phyloP scores from a whole-genome alignment of 2,113 vertebrate species.

The Aythya baeri region DNA sequence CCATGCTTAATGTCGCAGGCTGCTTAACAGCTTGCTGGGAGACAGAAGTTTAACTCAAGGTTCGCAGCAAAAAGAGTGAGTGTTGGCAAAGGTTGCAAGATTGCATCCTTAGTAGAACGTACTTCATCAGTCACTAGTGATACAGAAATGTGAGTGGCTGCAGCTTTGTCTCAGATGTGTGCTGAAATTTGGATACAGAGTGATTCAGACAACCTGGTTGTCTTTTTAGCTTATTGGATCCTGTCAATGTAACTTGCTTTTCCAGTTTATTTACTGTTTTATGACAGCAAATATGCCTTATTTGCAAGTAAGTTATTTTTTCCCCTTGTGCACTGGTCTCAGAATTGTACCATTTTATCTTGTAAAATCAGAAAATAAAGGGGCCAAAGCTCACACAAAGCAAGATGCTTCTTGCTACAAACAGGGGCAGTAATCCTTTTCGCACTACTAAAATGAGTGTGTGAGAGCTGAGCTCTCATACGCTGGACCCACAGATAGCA shows the following conservation, averaged over 20 bases:
- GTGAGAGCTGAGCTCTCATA: neutral
- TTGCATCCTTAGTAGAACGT: neutral
- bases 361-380: neutral
- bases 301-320: constrained; percentile 22
- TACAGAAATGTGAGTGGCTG: neutral
- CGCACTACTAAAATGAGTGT: neutral
- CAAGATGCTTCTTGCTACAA: neutral
- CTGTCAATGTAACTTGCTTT: neutral
- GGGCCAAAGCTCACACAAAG: neutral
- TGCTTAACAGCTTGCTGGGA: neutral
- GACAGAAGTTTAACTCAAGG: neutral
- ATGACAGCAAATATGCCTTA: constrained; percentile 8
- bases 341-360: neutral
- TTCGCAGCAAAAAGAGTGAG: neutral
- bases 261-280: neutral
- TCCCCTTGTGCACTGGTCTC: neutral
- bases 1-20: neutral
- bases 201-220: neutral
- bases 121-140: neutral
- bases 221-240: neutral
- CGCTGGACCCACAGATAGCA: neutral
- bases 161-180: neutral
- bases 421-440: neutral
- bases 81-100: neutral
- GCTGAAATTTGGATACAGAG: neutral